Percentiles rank a stretch among this genome's conserved stretches.
phyloP scores from a whole-genome alignment of 2,888 invertebrate species.

The Galerucella nymphaeae region DNA sequence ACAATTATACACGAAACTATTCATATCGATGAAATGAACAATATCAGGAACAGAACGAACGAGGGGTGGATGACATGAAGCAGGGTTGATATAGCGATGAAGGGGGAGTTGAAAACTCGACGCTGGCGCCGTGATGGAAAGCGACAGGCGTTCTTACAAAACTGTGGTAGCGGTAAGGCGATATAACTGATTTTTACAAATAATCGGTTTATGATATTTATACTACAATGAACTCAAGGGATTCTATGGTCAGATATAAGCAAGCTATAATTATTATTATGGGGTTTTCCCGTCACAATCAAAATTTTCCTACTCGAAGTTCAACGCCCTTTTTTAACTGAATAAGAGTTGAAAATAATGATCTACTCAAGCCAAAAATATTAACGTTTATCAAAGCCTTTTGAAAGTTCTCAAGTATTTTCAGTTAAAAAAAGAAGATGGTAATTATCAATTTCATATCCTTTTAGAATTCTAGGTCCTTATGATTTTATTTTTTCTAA shows the following conservation, averaged over 20 bases:
- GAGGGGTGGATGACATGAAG: slow-evolving; percentile 39
- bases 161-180: slow-evolving; percentile 35
- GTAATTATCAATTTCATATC: too few relatives aligned
- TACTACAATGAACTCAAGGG: neutral
- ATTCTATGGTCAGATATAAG: neutral
- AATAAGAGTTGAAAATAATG: too few relatives aligned
- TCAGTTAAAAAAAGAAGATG: too few relatives aligned
- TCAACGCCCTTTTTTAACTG: too few relatives aligned
- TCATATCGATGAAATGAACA: slow-evolving; percentile 34
- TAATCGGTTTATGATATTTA: neutral
- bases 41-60: slow-evolving; percentile 27
- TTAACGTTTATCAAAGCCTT: too few relatives aligned
- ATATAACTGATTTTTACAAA: neutral
- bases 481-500: too few relatives aligned
- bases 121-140: slow-evolving; percentile 38
- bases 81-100: slow-evolving; percentile 28
- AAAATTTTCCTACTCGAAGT: neutral
- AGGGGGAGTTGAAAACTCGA: slow-evolving; percentile 22
- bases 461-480: too few relatives aligned
- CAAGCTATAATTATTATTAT: neutral
- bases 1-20: slow-evolving; percentile 30
- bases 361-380: too few relatives aligned
- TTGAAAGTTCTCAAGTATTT: too few relatives aligned
- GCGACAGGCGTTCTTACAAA: slow-evolving; percentile 34
- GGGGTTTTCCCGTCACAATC: neutral